Evolutionary conservation across 2,797 vertebrate genomes (phyloP).

Genomic region (Crenuchus spilurus): DNA sequence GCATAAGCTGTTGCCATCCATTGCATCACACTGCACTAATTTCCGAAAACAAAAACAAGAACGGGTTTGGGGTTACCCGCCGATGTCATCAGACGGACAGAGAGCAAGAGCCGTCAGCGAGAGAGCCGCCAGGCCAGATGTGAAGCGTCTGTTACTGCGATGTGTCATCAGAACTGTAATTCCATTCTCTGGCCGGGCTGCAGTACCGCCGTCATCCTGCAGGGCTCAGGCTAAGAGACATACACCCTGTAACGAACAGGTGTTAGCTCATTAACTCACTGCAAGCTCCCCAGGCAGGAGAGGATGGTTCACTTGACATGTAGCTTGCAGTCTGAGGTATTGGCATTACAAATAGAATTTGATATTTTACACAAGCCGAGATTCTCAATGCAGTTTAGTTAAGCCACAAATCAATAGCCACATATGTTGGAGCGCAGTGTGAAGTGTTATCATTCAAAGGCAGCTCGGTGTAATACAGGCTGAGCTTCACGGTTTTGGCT

Average conservation of each 20-base stretch:
- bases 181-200: slow-evolving; percentile 4
- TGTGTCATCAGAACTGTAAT: slow-evolving; percentile 72
- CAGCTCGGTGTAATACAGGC: slow-evolving; percentile 41
- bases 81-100: slow-evolving; percentile 80
- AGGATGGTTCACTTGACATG: background rate
- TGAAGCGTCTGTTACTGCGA: slow-evolving; percentile 67
- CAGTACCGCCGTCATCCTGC: background rate
- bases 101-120: slow-evolving; percentile 62
- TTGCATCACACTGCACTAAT: slow-evolving; percentile 79
- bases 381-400: slow-evolving; percentile 52
- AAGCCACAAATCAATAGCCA: slow-evolving; percentile 56
- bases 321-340: slow-evolving; percentile 14
- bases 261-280: background rate
- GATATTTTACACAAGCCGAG: slow-evolving; percentile 45
- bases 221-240: no score
- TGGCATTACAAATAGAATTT: slow-evolving; percentile 41
- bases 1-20: slow-evolving; percentile 67
- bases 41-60: slow-evolving; percentile 69
- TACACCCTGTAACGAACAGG: no score
- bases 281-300: background rate
- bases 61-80: slow-evolving; percentile 68
- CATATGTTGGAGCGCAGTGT: slow-evolving; percentile 48
- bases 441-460: slow-evolving; percentile 43
- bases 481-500: slow-evolving; percentile 17
- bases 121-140: slow-evolving; percentile 53